Conservation (phyloP, 2,797 vertebrate species). For the Brachyrhaphis roseni region DNA sequence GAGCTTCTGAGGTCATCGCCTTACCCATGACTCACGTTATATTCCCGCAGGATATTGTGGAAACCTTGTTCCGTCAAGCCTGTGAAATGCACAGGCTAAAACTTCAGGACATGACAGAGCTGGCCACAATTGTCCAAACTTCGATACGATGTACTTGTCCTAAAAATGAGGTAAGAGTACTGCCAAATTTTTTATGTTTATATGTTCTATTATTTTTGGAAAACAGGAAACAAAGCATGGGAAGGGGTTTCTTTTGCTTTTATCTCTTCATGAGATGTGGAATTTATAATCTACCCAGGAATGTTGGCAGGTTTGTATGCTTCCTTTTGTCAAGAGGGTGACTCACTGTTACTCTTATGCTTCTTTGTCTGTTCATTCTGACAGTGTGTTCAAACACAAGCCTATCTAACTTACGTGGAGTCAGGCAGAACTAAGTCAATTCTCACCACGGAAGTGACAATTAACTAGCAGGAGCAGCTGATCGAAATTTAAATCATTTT, state of each 20-base stretch:
- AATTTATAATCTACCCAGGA: conserved; percentile 14
- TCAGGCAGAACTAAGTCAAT: neutral
- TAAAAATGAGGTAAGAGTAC: conserved; percentile 47
- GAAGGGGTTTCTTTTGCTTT: neutral
- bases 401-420: neutral
- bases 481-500: neutral
- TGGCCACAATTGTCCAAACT: fast-evolving
- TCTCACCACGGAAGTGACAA: neutral
- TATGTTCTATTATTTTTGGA: neutral
- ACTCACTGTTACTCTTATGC: conserved; percentile 40
- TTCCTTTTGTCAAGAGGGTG: conserved; percentile 22
- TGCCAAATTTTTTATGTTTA: too few species aligned
- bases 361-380: neutral
- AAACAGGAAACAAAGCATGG: neutral
- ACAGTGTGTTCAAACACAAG: conserved; percentile 16
- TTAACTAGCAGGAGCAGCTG: neutral
- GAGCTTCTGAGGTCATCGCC: conserved; percentile 2
- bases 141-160: conserved; percentile 42
- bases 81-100: conserved; percentile 51
- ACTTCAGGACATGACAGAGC: fast-evolving
- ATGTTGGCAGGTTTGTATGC: conserved; percentile 33
- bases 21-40: conserved; percentile 2
- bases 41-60: conserved; percentile 42
- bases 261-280: neutral
- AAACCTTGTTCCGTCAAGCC: conserved; percentile 31